Conservation (phyloP, 64 coral and sea anemone species). For the Pocillopora damicornis region DNA sequence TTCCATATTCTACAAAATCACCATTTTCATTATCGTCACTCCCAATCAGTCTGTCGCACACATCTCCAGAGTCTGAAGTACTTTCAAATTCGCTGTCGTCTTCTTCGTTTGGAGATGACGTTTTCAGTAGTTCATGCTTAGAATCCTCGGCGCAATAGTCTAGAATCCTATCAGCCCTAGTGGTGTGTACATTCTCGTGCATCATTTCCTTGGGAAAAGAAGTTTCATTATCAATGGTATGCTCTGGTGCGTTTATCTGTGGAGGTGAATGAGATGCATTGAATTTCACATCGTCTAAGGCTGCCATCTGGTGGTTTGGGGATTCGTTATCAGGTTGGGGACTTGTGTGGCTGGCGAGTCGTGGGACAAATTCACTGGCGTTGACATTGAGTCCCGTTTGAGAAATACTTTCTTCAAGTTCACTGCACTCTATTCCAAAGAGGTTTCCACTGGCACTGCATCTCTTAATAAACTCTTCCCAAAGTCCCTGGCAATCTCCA, state of each 20-base stretch:
- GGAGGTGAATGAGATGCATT: too few relatives aligned
- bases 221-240: too few relatives aligned
- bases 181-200: too few relatives aligned
- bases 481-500: conserved; percentile 49
- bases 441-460: conserved; percentile 26
- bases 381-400: conserved; percentile 33
- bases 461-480: conserved; percentile 73
- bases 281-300: too few relatives aligned
- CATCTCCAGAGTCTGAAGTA: not conserved
- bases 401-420: conserved; percentile 26
- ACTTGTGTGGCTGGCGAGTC: not conserved
- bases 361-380: conserved; percentile 40
- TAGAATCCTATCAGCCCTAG: not conserved
- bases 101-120: not conserved
- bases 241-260: too few relatives aligned
- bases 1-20: conserved; percentile 24
- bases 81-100: not conserved
- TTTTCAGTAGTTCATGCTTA: not conserved
- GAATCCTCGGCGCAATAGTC: not conserved
- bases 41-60: conserved; percentile 2
- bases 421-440: conserved; percentile 33
- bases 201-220: too few relatives aligned
- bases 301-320: not conserved
- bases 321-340: not conserved
- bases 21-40: conserved; percentile 8